Evolutionary conservation across 2,888 invertebrate species (phyloP).

Genomic region (Spialia ferax): DNA sequence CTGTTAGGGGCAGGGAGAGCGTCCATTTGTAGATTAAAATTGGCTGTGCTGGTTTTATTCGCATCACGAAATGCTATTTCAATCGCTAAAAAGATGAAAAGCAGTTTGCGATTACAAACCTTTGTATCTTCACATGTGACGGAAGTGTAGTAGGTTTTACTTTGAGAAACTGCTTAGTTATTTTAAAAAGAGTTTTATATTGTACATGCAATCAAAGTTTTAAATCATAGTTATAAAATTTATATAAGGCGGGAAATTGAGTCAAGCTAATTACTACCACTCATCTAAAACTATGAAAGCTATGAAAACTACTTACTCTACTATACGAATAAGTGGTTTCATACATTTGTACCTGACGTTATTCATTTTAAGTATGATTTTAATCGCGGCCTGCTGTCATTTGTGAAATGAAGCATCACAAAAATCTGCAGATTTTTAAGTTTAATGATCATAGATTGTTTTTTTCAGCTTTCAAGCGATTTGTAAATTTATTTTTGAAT

Average conservation of each 20-base stretch:
- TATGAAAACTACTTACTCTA: too few species aligned
- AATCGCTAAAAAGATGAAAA: slow-evolving; percentile 5
- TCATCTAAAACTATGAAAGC: too few species aligned
- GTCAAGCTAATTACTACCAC: too few species aligned
- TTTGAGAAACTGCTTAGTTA: too few species aligned
- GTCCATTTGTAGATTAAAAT: slow-evolving; percentile 28
- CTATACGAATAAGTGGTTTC: too few species aligned
- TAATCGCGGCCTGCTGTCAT: not conserved
- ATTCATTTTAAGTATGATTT: not conserved
- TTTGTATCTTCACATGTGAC: not conserved
- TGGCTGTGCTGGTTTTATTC: slow-evolving; percentile 4
- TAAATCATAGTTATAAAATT: too few species aligned
- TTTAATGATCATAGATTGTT: not conserved
- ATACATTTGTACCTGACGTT: too few species aligned
- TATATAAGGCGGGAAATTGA: too few species aligned
- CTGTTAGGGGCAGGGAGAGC: slow-evolving; percentile 2
- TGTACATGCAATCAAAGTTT: too few species aligned
- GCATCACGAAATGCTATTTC: slow-evolving; percentile 6
- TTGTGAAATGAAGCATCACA: not conserved
- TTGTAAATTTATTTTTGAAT: slow-evolving; percentile 67
- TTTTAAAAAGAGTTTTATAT: too few species aligned
- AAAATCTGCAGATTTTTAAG: not conserved
- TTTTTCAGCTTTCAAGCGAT: slow-evolving; percentile 32
- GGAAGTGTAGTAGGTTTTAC: too few species aligned
- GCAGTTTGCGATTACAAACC: not conserved